Evolutionary conservation across 2,113 vertebrate genomes (phyloP), one percentile per base, ranked within the genome.

Genomic region (Hippocampus mohnikei): DNA sequence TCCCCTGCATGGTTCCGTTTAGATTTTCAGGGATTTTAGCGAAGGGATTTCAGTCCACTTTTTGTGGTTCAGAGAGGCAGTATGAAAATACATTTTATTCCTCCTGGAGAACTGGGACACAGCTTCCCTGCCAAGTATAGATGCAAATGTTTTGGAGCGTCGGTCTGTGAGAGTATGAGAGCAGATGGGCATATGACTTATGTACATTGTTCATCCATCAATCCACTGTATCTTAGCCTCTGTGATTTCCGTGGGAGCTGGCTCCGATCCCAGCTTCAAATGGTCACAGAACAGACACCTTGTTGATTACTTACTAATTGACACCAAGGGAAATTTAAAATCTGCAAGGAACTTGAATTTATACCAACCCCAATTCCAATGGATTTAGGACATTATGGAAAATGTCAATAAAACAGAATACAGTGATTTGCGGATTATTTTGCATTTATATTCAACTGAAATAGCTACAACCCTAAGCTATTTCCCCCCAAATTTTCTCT

Each of bases 61-160:
- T 69, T 84, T 77, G 68, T 68, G 29, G 78, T 88, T 88, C 81
- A 73, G 66, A 84, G 81, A 77, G 76, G 79, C 40, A 29, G 46
- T 63, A 81, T 79, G 76, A 82, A 86, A 87, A 85, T 78, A 81
- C 41, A 71, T 71, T 89, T 89, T 89, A 90, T 91, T 92, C 87
- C 86, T 85, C 88, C 83, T 87, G 90, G 87, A 88, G 89, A 85
- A 74, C 78, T 72, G 81, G 81, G 85, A 76, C 77, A 79, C 70
- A 52, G 69, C 79, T 87, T 80, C 74, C 27, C 27, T 84, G 81
- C 77, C 76, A 81, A 78, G 70, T 83, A 75, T 75, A 71, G 13
- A 60, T 76, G 53, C 66, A 42, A 70, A 25, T 68, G 69, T 69
- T 21, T 48, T 64, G 13, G 33, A 66, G 46, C 10, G 33, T 70